Conservation (phyloP, 2,888 invertebrate species). For the Erebia palarica region DNA sequence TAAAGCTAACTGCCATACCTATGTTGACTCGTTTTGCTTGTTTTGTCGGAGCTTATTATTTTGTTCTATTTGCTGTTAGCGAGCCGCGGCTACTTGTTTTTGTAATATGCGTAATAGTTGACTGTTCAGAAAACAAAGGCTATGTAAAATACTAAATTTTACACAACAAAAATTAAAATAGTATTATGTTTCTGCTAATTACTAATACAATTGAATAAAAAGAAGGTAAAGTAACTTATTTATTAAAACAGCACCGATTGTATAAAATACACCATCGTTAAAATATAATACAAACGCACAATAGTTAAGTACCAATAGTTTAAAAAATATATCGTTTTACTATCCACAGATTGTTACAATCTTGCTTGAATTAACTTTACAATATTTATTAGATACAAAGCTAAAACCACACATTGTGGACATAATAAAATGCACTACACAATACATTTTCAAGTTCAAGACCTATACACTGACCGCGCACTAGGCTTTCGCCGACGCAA, state of each 20-base stretch:
- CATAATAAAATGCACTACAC: slow-evolving; percentile 12
- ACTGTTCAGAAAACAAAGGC: neutral
- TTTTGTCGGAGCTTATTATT: neutral
- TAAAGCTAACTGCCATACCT: neutral
- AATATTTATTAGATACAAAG: too few species aligned
- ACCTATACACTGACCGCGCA: slow-evolving; percentile 59
- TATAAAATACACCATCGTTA: too few species aligned
- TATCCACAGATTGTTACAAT: too few species aligned
- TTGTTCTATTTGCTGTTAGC: neutral
- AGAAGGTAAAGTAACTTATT: too few species aligned
- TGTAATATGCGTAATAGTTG: slow-evolving; percentile 8
- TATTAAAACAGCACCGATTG: too few species aligned
- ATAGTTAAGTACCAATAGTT: too few species aligned
- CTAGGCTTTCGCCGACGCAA: slow-evolving; percentile 60
- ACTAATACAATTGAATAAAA: too few species aligned
- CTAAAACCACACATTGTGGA: neutral
- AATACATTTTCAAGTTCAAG: slow-evolving; percentile 44
- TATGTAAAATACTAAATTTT: neutral
- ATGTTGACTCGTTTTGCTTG: neutral
- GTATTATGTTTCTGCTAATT: too few species aligned
- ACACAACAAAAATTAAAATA: too few species aligned
- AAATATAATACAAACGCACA: too few species aligned
- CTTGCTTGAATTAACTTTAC: too few species aligned
- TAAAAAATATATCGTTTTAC: too few species aligned
- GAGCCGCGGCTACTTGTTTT: neutral